Conservation (phyloP, 2,888 invertebrate genomes). For the Sminthurinus aureus region DNA sequence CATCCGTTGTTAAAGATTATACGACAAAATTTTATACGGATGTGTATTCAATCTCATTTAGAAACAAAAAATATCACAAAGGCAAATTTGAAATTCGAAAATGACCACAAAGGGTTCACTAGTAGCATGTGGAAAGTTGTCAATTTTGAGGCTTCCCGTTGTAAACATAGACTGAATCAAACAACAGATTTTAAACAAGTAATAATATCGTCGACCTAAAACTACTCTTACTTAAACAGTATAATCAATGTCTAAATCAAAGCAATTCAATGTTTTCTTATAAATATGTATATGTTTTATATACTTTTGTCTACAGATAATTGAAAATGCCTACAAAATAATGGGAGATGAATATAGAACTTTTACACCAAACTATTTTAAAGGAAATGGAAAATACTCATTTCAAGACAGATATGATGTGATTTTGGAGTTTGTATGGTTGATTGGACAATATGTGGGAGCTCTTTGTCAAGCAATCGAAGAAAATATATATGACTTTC, state of each 20-base stretch:
- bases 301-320: constrained; percentile 5
- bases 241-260: too few relatives aligned
- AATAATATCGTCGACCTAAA: too few relatives aligned
- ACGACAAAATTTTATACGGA: background rate
- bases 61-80: background rate
- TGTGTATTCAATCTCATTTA: background rate
- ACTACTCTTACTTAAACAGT: too few relatives aligned
- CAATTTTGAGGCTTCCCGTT: constrained; percentile 17
- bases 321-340: constrained; percentile 4
- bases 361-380: constrained; percentile 11
- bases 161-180: background rate
- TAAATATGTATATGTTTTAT: constrained; percentile 8
- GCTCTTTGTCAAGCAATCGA: constrained; percentile 19
- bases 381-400: background rate
- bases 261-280: too few relatives aligned
- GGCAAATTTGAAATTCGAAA: background rate
- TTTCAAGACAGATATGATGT: background rate
- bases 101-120: too few relatives aligned
- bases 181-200: constrained; percentile 7
- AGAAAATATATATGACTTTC: background rate
- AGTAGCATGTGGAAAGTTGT: too few relatives aligned
- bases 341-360: background rate
- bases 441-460: constrained; percentile 2
- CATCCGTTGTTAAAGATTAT: constrained; percentile 6
- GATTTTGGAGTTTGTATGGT: constrained; percentile 5